Percentiles rank a stretch among this genome's conserved stretches.
phyloP scores from a whole-genome alignment of 2,888 invertebrate genomes.

The Scelioninae gen. 2 region DNA sequence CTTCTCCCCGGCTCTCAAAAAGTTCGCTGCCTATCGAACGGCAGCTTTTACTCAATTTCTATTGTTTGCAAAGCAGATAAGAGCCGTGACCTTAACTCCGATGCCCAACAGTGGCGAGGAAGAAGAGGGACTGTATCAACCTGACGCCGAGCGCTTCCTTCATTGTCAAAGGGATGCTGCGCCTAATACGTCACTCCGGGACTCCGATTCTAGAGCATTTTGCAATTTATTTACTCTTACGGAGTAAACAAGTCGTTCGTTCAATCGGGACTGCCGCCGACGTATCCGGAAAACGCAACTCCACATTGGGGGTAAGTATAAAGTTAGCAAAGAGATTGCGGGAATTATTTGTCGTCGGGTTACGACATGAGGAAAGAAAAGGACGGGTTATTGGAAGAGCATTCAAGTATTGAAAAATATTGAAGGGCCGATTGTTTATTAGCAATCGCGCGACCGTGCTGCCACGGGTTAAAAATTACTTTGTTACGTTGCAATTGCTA shows the following conservation, averaged over 20 bases:
- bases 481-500: too few relatives aligned
- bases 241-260: neutral
- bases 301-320: too few relatives aligned
- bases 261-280: neutral
- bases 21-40: constrained; percentile 51
- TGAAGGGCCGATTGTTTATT: too few relatives aligned
- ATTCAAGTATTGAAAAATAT: too few relatives aligned
- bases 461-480: too few relatives aligned
- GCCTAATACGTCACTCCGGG: constrained; percentile 38
- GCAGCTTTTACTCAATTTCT: constrained; percentile 58
- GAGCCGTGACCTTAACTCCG: constrained; percentile 55
- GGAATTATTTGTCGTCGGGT: too few relatives aligned
- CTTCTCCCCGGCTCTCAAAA: constrained; percentile 40
- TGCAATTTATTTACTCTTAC: constrained; percentile 8
- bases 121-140: constrained; percentile 50
- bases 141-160: constrained; percentile 39
- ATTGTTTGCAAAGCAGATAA: constrained; percentile 60
- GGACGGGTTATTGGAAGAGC: too few relatives aligned
- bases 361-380: too few relatives aligned
- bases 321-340: too few relatives aligned
- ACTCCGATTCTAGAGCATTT: constrained; percentile 22
- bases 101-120: constrained; percentile 30
- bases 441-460: too few relatives aligned
- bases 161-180: constrained; percentile 44
- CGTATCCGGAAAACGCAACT: neutral